Percentiles rank a stretch among this genome's conserved stretches.
phyloP scores from a whole-genome alignment of 2,797 vertebrate genomes.

The Oreochromis grahami region DNA sequence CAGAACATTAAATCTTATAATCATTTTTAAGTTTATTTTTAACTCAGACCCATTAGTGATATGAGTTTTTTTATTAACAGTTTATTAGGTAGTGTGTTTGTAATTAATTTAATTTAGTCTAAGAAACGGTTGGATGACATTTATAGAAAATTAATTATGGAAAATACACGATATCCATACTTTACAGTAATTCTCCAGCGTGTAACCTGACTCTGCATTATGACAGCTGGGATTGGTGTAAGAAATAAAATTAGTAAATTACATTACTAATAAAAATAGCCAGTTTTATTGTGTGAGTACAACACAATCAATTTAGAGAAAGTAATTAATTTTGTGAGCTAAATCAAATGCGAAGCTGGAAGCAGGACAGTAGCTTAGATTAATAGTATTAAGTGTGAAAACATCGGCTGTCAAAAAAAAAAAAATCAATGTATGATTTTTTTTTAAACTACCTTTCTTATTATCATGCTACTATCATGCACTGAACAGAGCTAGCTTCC shows the following conservation, averaged over 20 bases:
- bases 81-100: background rate
- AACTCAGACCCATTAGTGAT: rapidly evolving
- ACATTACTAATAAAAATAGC: background rate
- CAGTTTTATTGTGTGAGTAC: background rate
- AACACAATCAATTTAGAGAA: background rate
- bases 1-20: background rate
- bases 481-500: background rate
- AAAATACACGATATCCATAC: background rate
- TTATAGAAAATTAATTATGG: background rate
- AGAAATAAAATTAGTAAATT: background rate
- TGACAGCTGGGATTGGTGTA: background rate
- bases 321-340: rapidly evolving
- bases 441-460: background rate
- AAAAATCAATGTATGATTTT: too few relatives aligned
- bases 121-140: background rate
- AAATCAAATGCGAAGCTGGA: background rate
- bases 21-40: background rate
- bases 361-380: background rate
- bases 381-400: background rate
- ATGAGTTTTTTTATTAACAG: background rate
- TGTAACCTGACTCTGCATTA: background rate
- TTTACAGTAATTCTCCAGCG: background rate
- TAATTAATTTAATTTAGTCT: background rate
- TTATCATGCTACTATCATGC: background rate
- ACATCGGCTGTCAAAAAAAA: too few relatives aligned